Percentiles rank a stretch among this genome's conserved stretches.
These are phyloP conservation scores for Sialia sialis DNA, from an alignment of 2,113 vertebrate species.

Conservation along the genomic window DNA sequence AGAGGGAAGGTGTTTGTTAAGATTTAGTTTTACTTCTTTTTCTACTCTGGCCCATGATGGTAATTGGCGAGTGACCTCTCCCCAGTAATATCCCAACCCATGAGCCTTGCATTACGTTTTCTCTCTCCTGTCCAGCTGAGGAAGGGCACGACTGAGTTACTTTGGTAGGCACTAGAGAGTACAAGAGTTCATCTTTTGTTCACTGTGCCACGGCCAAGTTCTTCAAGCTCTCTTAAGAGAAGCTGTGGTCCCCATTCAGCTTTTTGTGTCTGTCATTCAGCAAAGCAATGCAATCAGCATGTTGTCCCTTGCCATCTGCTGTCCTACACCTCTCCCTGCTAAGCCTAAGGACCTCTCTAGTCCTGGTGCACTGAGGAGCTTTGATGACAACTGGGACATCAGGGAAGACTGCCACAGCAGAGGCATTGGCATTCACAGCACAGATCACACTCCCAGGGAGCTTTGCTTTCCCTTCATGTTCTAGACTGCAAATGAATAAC, in stretches of 20 bases:
- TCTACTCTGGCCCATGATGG: not conserved
- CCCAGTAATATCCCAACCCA: accelerated
- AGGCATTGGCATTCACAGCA: not conserved
- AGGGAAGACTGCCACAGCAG: not conserved
- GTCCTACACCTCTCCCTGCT: not conserved
- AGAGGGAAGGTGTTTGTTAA: not conserved
- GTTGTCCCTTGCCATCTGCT: not conserved
- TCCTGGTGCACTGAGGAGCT: not conserved
- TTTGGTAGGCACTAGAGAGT: not conserved
- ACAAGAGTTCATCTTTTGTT: not conserved
- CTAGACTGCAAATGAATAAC: not conserved
- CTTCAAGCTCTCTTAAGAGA: not conserved
- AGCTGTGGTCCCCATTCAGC: not conserved
- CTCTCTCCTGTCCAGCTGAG: not conserved
- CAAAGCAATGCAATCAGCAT: not conserved
- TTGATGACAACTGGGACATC: not conserved
- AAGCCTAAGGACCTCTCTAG: not conserved
- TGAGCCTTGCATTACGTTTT: not conserved
- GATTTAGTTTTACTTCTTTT: not conserved
- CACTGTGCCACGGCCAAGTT: not conserved
- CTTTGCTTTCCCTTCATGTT: not conserved
- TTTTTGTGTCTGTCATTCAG: not conserved
- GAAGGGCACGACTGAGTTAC: not conserved
- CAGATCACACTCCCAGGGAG: not conserved
- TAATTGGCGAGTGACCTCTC: not conserved